Conservation (phyloP, 2,888 invertebrate species). For the Empis livida region DNA sequence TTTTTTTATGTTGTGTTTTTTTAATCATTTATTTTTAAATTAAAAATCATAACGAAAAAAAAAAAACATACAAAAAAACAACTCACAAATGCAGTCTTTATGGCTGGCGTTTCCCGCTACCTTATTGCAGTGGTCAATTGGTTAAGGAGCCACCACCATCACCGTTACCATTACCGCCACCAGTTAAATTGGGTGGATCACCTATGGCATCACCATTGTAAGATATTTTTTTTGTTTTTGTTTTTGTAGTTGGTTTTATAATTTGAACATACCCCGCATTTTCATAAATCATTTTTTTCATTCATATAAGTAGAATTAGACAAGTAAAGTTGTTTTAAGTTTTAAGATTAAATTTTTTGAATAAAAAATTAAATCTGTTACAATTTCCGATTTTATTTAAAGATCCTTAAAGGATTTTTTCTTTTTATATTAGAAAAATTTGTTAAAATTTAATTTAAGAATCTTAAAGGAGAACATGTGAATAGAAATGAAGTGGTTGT, state of each 20-base stretch:
- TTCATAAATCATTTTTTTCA: neutral
- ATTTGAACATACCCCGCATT: no score
- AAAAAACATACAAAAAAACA: slow-evolving; percentile 7
- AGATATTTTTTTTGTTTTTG: slow-evolving; percentile 22
- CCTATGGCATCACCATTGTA: slow-evolving; percentile 54
- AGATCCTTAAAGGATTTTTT: no score
- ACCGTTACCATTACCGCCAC: slow-evolving; percentile 65
- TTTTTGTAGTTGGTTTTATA: no score
- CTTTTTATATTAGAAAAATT: no score
- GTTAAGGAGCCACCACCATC: slow-evolving; percentile 63
- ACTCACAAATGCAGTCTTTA: slow-evolving; percentile 59
- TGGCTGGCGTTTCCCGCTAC: slow-evolving; percentile 93
- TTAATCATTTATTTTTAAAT: neutral
- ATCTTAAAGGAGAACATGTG: no score
- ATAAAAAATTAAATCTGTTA: no score
- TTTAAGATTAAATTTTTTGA: no score
- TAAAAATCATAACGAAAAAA: slow-evolving; percentile 2
- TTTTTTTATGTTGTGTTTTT: neutral
- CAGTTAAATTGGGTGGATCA: slow-evolving; percentile 61
- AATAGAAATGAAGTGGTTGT: no score
- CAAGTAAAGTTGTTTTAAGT: no score
- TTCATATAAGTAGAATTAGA: neutral
- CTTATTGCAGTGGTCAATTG: slow-evolving; percentile 77
- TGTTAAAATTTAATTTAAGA: no score
- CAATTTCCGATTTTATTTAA: no score